Percentiles rank a stretch among this genome's conserved stretches.
phyloP scores from a whole-genome alignment of 1,140 invertebrate species.

The Macrobrachium nipponense region DNA sequence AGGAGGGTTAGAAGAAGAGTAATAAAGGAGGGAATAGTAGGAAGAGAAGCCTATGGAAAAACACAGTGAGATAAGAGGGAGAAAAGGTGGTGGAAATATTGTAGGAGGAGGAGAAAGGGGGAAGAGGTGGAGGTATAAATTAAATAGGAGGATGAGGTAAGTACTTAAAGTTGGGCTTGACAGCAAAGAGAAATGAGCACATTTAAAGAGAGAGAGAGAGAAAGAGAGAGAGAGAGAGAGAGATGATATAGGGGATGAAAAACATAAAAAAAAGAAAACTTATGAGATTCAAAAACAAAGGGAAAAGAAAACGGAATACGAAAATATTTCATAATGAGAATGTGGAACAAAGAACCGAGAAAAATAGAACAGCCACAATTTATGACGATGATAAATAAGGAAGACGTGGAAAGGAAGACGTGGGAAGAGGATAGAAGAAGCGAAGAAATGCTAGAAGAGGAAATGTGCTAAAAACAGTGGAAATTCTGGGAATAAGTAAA shows the following conservation, averaged over 20 bases:
- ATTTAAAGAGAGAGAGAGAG: background rate
- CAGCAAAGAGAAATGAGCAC: background rate
- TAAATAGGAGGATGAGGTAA: background rate
- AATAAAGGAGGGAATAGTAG: background rate
- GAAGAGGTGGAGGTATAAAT: background rate
- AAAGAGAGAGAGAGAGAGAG: background rate
- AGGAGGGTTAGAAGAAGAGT: background rate
- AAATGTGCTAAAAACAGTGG: too few species aligned
- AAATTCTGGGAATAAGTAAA: background rate
- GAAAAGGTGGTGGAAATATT: background rate
- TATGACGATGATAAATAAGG: too few species aligned
- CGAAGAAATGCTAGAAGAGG: too few species aligned
- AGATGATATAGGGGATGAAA: background rate
- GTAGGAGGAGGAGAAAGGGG: background rate
- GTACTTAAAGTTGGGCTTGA: too few species aligned
- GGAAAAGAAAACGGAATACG: too few species aligned
- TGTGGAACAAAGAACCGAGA: too few species aligned
- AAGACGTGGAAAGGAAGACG: too few species aligned
- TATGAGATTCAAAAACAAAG: background rate
- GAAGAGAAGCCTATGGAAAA: background rate
- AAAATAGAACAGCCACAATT: background rate
- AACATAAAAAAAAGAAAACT: background rate
- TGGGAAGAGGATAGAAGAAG: too few species aligned
- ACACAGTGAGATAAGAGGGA: background rate
- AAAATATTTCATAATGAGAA: too few species aligned